phyloP scores from a whole-genome alignment of 2,113 vertebrate species.

The Pelusios castaneus region DNA sequence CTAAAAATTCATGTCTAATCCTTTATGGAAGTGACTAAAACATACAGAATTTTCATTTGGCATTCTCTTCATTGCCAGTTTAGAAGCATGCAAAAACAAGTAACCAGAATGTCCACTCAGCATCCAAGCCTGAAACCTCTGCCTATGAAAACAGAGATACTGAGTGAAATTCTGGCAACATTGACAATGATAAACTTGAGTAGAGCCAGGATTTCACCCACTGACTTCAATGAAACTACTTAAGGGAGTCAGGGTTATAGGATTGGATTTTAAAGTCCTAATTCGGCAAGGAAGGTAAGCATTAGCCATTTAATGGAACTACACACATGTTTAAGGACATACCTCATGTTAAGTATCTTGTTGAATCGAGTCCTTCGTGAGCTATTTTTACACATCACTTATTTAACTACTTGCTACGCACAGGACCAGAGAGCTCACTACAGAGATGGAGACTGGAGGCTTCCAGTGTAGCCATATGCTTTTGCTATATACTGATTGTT shows the following conservation, averaged over 20 bases:
- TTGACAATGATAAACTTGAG: not conserved
- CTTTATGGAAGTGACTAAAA: constrained; percentile 56
- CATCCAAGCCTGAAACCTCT: not conserved
- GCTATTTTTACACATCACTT: not conserved
- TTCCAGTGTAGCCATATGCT: rapidly evolving
- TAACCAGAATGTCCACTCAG: constrained; percentile 20
- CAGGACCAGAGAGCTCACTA: not conserved
- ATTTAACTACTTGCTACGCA: not conserved
- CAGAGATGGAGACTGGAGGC: not conserved
- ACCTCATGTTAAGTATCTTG: not conserved
- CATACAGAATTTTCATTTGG: not conserved
- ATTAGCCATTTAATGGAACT: not conserved
- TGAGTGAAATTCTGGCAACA: not conserved
- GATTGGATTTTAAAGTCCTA: not conserved
- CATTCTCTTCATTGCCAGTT: constrained; percentile 42
- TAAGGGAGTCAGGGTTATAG: not conserved
- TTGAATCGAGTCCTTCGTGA: not conserved
- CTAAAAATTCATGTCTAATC: constrained; percentile 55
- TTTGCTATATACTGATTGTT: not conserved
- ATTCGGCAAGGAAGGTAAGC: not conserved
- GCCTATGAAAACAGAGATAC: not conserved
- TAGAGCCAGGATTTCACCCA: not conserved
- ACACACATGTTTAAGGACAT: not conserved
- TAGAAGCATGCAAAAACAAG: constrained; percentile 31
- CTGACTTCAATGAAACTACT: not conserved